Evolutionary conservation across 2,113 vertebrate species (phyloP), one percentile per base, ranked within the genome.

Genomic region (Henicopernis longicauda): DNA sequence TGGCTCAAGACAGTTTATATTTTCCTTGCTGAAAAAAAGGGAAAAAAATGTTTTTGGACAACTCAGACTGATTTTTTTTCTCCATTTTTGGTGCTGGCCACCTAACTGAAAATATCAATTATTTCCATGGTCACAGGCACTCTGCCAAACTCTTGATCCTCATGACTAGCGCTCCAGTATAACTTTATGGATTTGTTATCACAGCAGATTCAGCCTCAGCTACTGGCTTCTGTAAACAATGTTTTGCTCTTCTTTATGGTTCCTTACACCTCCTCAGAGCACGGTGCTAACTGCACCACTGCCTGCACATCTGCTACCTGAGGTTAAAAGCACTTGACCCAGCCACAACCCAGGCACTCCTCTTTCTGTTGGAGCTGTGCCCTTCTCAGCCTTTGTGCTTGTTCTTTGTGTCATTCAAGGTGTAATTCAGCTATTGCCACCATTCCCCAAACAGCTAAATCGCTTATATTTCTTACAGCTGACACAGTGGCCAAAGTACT

Each of bases 171-270:
- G 0, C 17, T 87, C 49, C 38, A 23, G 74, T 47, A 27, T 38
- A 89, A 89, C 66, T 73, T 95, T 27, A 73, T 70, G 84, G 81
- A 70, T 95, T 89, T 85, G 47, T 90, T 93, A 91, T 80, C 86
- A 40, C 44, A 47, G 69, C 79, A 82, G 66, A 72, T 79, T 74
- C 89, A 77, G 38, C 23, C 61, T 76, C 0, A 0, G 49, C 62
- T 82, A 9, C 80, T 42, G 32, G 34, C 61, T 95, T 77, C 94
- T 82, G 22, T 47, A 87, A 93, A 73, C 58, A 89, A 17, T 0
- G 0, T 63, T 95, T 85, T 79, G 22, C 23, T 77, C 54, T 59
- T 67, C 57, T 87, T 94, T 72, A 55, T 54, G 61, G 73, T 31
- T 93, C 34, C 62, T 90, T 52, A 22, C 3, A 13, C 67, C 65